Percentiles rank a stretch among this genome's conserved stretches.
These are phyloP conservation scores for Caradrina clavipalpis DNA, from an alignment of 2,888 invertebrate species.

Conservation along the genomic window DNA sequence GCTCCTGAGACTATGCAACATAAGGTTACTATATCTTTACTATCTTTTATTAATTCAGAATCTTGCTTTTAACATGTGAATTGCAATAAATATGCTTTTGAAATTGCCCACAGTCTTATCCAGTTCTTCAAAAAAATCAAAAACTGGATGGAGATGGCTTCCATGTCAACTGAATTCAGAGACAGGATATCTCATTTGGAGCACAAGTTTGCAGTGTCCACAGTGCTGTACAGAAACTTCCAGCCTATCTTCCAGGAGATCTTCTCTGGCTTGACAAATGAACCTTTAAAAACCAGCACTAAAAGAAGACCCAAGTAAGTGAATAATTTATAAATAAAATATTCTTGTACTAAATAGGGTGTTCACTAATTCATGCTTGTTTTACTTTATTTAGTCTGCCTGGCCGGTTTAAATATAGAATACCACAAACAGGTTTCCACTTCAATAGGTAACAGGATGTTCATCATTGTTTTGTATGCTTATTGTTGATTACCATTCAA, in stretches of 20 bases:
- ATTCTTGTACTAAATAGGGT: background rate
- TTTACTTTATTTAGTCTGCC: background rate
- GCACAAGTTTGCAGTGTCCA: slow-evolving; percentile 97
- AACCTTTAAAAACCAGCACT: slow-evolving; percentile 90
- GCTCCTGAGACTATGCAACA: slow-evolving; percentile 96
- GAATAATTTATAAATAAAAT: background rate
- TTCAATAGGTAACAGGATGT: slow-evolving; percentile 28
- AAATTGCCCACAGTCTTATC: slow-evolving; percentile 92
- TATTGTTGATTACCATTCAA: slow-evolving; percentile 41
- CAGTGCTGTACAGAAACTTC: slow-evolving; percentile 98
- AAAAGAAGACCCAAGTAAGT: slow-evolving; percentile 90
- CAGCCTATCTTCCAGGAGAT: slow-evolving; percentile 96
- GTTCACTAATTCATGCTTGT: background rate
- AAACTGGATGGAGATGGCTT: slow-evolving; percentile 98
- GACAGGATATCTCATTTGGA: slow-evolving; percentile 96
- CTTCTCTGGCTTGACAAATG: slow-evolving; percentile 93
- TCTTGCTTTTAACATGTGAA: background rate
- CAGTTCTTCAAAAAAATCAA: slow-evolving; percentile 98
- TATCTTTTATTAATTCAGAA: background rate
- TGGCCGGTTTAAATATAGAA: background rate
- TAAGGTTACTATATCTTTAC: slow-evolving; percentile 91
- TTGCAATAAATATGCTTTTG: background rate
- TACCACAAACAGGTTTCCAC: slow-evolving; percentile 27
- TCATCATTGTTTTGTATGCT: slow-evolving; percentile 21
- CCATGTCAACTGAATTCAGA: slow-evolving; percentile 95